phyloP scores from a whole-genome alignment of 2,888 invertebrate genomes.

The Rhagonycha fulva region DNA sequence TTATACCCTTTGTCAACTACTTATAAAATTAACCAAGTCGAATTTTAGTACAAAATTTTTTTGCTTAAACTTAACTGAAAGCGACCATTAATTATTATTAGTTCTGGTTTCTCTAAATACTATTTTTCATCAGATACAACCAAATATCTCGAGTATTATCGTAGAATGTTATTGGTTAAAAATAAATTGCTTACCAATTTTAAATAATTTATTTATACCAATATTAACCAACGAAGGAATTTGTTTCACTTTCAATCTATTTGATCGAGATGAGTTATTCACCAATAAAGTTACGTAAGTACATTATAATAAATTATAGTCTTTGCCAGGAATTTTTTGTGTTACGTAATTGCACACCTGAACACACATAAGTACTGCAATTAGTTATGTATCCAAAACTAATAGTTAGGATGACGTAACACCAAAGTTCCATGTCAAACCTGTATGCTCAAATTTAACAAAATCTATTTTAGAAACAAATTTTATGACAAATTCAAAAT shows the following conservation, averaged over 20 bases:
- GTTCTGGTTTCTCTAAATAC: neutral
- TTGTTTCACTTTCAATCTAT: constrained; percentile 71
- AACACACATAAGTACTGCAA: neutral
- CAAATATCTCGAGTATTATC: neutral
- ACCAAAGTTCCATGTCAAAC: neutral
- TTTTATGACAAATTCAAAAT: constrained; percentile 4
- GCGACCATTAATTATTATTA: neutral
- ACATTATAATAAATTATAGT: too few relatives aligned
- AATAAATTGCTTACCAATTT: neutral
- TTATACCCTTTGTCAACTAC: too few relatives aligned
- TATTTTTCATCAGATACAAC: neutral
- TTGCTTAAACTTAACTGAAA: neutral
- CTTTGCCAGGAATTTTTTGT: neutral
- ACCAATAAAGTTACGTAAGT: constrained; percentile 58
- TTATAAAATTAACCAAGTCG: too few relatives aligned
- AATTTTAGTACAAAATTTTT: too few relatives aligned
- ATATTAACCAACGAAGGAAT: constrained; percentile 72
- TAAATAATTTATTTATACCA: constrained; percentile 59
- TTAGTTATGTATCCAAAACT: neutral
- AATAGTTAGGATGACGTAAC: neutral
- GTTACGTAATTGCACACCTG: neutral
- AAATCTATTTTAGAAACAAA: neutral
- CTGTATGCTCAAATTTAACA: neutral
- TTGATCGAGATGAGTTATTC: constrained; percentile 63
- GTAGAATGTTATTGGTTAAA: neutral